phyloP scores from a whole-genome alignment of 2,797 vertebrate species.

The Adrianichthys oophorus region DNA sequence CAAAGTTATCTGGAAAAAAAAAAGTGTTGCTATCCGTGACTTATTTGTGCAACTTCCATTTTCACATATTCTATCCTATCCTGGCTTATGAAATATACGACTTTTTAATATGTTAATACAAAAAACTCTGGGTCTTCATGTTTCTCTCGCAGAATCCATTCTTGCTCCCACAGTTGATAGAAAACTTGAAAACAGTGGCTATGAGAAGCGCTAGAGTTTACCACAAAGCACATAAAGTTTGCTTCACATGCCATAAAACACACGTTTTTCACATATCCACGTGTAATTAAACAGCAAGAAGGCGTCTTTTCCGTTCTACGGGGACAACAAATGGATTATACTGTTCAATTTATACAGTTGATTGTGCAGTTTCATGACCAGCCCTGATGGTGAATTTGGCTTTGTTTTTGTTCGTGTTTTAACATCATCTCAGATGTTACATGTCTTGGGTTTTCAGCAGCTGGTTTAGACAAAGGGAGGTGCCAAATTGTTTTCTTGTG shows the following conservation, averaged over 20 bases:
- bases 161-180: constrained; percentile 28
- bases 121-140: constrained; percentile 23
- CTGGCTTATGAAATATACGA: background rate
- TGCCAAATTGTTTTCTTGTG: constrained; percentile 25
- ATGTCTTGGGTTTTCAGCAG: constrained; percentile 8
- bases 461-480: constrained; percentile 46
- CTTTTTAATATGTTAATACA: constrained; percentile 2
- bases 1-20: too few species aligned
- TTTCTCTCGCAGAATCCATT: constrained; percentile 15
- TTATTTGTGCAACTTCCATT: too few species aligned
- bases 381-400: constrained; percentile 17
- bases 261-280: constrained; percentile 12
- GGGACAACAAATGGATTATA: constrained; percentile 9
- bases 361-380: constrained; percentile 12
- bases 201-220: constrained; percentile 17
- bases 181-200: constrained; percentile 26
- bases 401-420: constrained; percentile 7
- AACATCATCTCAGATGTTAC: constrained; percentile 21
- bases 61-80: too few species aligned
- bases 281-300: constrained; percentile 28
- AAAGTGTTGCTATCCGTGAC: too few species aligned
- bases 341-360: constrained; percentile 24
- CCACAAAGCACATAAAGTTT: constrained; percentile 36
- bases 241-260: constrained; percentile 26
- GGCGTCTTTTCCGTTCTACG: constrained; percentile 5